Conservation (phyloP, 2,888 invertebrate genomes). For the Punctoribates punctum region DNA sequence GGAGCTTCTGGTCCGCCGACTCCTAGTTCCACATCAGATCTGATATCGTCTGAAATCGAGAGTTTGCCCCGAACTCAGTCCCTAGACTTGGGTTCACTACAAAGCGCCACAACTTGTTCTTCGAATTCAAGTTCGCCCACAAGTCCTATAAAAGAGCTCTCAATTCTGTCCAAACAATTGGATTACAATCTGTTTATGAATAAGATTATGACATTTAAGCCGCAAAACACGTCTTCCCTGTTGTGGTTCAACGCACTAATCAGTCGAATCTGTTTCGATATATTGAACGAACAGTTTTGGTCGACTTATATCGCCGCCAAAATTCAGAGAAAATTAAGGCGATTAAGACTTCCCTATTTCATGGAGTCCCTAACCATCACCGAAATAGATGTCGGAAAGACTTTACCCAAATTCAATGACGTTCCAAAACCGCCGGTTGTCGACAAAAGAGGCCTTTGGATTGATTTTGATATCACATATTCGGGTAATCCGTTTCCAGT, state of each 20-base stretch:
- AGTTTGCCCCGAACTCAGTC: slow-evolving; percentile 28
- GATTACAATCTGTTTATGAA: slow-evolving; percentile 36
- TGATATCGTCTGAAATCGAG: slow-evolving; percentile 15
- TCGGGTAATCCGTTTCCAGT: slow-evolving; percentile 21
- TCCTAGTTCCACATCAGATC: neutral
- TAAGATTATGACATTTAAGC: neutral
- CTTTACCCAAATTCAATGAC: slow-evolving; percentile 64
- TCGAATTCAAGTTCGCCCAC: slow-evolving; percentile 27
- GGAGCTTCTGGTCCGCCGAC: slow-evolving; percentile 26
- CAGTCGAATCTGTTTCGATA: slow-evolving; percentile 75
- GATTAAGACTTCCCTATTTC: slow-evolving; percentile 81
- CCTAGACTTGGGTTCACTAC: slow-evolving; percentile 15
- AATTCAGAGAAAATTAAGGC: slow-evolving; percentile 78
- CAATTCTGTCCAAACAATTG: slow-evolving; percentile 20
- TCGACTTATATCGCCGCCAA: slow-evolving; percentile 67
- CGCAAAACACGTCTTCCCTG: slow-evolving; percentile 37
- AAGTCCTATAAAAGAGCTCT: slow-evolving; percentile 25
- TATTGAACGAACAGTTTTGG: slow-evolving; percentile 69
- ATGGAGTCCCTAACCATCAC: slow-evolving; percentile 76
- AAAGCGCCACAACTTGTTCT: slow-evolving; percentile 36
- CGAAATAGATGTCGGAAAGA: slow-evolving; percentile 68
- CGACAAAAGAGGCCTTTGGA: slow-evolving; percentile 81
- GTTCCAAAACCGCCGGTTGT: slow-evolving; percentile 63
- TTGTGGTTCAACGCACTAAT: slow-evolving; percentile 72
- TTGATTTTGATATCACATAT: slow-evolving; percentile 76